Evolutionary conservation across 2,888 invertebrate species (phyloP), one percentile per base, ranked within the genome.

Genomic region (Antheraea yamamai): DNA sequence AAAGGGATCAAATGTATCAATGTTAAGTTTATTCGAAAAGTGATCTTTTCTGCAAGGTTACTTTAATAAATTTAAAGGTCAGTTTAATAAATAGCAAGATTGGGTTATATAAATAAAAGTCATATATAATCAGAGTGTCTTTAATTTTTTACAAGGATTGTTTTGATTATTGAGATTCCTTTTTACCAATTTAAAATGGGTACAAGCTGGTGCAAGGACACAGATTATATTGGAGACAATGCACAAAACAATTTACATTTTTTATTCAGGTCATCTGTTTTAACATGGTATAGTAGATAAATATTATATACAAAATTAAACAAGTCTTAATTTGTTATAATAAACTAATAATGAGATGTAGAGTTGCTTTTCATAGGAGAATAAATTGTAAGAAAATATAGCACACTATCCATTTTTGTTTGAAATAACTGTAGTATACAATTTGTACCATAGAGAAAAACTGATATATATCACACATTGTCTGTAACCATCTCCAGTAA

Each of bases 1-100:
- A 77, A 96, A 95, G 80, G 96, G 96, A 12, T 82, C 91, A 10
- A 83, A 91, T 75, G 87, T 93, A 88, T 91, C 92, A 8, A 75
- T 92, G 74, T 76, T 89, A 79, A 82, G 81, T 80, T 76, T 80
- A 76, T 78, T 74, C 76, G 74, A 78, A 12, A 70, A 58, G n/a
- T 74, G 52, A 72, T 72, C 1, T 26, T 47, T 30, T 20, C 7
- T 23, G 52, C 18, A 18, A 73, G 4, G 26, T 14, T 58, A 73
- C 14, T n/a, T n/a, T n/a, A n/a, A n/a, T n/a, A n/a, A n/a, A n/a
- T n/a, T 14, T 30, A 4, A 30, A 2, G 16, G 0, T 20, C 20
- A 35, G 20, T 66, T 12, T 73, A 7, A 58, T 73, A 30, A 55
- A 30, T 1, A 55, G 30, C 26, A 52, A n/a, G 10, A 55, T 7